A percentile compares a stretch with the other conserved stretches of the same genome.
These are phyloP conservation scores for Polydrusus cervinus DNA, from an alignment of 2,888 invertebrate species.

Conservation along the genomic window DNA sequence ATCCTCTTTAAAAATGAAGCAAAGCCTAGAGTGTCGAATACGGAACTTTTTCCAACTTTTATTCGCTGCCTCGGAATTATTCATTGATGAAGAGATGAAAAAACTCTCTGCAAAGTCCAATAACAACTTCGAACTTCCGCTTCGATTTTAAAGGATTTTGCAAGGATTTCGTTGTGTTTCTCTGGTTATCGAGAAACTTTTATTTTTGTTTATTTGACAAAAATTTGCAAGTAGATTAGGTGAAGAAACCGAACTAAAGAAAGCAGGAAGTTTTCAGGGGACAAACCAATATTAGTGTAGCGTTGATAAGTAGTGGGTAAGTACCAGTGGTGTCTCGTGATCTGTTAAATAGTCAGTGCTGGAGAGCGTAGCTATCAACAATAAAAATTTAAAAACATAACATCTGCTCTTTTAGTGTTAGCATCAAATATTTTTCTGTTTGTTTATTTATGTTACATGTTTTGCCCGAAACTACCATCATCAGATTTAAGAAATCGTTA, in stretches of 20 bases:
- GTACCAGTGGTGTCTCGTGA: not conserved
- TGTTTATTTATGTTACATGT: too few relatives aligned
- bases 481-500: too few relatives aligned
- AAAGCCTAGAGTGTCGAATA: constrained; percentile 21
- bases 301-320: not conserved
- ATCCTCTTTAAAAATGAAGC: constrained; percentile 17
- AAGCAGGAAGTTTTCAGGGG: constrained; percentile 6
- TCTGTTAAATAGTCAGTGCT: too few relatives aligned
- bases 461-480: too few relatives aligned
- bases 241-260: constrained; percentile 20
- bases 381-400: too few relatives aligned
- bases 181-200: constrained; percentile 13
- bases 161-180: constrained; percentile 33
- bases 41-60: constrained; percentile 31
- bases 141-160: constrained; percentile 51
- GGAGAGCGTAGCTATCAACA: too few relatives aligned
- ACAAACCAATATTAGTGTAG: constrained; percentile 6
- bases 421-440: too few relatives aligned
- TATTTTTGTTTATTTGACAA: constrained; percentile 25
- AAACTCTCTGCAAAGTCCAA: constrained; percentile 47
- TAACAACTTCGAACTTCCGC: constrained; percentile 47
- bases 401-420: too few relatives aligned
- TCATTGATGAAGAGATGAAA: constrained; percentile 42
- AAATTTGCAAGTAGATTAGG: constrained; percentile 39
- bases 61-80: constrained; percentile 43